Evolutionary conservation across 2,888 invertebrate species (phyloP).

Genomic region (Harpagoxenus sublaevis): DNA sequence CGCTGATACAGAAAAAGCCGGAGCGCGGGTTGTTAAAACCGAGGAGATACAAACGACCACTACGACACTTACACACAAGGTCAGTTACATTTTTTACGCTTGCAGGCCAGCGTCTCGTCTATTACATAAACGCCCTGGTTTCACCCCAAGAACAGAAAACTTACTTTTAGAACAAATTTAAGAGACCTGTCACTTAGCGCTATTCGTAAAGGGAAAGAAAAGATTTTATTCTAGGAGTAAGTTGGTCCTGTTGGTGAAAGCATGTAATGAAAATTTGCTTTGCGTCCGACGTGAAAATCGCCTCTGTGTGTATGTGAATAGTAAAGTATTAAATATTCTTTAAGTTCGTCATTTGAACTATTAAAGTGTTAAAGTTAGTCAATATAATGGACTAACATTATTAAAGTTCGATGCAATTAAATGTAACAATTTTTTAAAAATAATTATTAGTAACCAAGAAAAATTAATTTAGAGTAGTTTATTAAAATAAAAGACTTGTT

Average conservation of each 20-base stretch:
- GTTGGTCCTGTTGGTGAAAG: constrained; percentile 17
- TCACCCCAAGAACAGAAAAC: constrained; percentile 3
- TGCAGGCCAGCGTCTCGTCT: constrained; percentile 61
- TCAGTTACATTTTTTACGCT: constrained; percentile 74
- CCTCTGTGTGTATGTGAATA: constrained; percentile 33
- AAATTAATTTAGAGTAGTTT: neutral
- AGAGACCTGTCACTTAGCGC: neutral
- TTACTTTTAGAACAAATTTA: neutral
- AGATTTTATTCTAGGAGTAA: constrained; percentile 4
- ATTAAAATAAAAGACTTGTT: constrained; percentile 64
- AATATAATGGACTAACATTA: neutral
- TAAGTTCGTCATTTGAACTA: neutral
- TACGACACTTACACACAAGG: constrained; percentile 83
- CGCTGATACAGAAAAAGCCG: constrained; percentile 74
- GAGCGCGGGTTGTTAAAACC: constrained; percentile 81
- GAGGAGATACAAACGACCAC: constrained; percentile 83
- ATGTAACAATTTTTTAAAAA: neutral
- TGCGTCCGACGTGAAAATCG: constrained; percentile 46
- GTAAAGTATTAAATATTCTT: constrained; percentile 15
- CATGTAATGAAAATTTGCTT: constrained; percentile 48
- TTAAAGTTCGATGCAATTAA: neutral
- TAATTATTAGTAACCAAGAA: neutral
- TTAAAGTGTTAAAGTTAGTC: neutral
- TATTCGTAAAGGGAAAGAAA: neutral
- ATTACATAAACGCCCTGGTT: constrained; percentile 16